Evolutionary conservation across 2,888 invertebrate genomes (phyloP).

Genomic region (Synergus japonicus): DNA sequence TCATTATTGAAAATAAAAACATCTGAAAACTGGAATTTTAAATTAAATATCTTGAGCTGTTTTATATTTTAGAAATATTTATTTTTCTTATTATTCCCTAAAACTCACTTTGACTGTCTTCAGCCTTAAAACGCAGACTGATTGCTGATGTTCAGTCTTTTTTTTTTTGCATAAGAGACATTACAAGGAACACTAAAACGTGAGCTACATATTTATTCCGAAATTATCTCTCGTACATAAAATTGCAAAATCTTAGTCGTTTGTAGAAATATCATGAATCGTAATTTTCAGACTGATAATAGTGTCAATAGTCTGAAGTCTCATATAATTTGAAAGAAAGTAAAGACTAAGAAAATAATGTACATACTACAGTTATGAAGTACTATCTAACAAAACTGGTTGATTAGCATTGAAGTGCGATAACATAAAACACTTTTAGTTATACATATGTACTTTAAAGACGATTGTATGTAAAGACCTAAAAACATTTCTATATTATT

Average conservation of each 20-base stretch:
- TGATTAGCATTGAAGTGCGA: slow-evolving; percentile 3
- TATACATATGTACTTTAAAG: not conserved
- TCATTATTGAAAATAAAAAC: not conserved
- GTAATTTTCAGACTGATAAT: not conserved
- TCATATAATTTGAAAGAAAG: not conserved
- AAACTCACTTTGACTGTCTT: not conserved
- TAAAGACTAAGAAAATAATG: not conserved
- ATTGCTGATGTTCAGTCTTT: not conserved
- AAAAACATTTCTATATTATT: not conserved
- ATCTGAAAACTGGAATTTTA: not conserved
- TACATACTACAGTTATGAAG: not conserved
- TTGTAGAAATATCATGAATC: not conserved
- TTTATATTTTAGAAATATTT: not conserved
- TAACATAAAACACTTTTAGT: not conserved
- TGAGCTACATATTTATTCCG: not conserved
- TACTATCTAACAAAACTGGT: not conserved
- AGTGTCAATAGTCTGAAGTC: not conserved
- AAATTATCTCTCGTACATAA: not conserved
- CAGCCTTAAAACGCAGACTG: not conserved
- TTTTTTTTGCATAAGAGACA: not conserved
- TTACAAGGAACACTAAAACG: not conserved
- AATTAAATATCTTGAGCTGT: not conserved
- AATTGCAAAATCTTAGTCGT: not conserved
- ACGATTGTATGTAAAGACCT: not conserved
- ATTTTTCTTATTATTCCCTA: not conserved